Conservation (phyloP, 2,113 vertebrate species). For the Halcyon senegalensis region DNA sequence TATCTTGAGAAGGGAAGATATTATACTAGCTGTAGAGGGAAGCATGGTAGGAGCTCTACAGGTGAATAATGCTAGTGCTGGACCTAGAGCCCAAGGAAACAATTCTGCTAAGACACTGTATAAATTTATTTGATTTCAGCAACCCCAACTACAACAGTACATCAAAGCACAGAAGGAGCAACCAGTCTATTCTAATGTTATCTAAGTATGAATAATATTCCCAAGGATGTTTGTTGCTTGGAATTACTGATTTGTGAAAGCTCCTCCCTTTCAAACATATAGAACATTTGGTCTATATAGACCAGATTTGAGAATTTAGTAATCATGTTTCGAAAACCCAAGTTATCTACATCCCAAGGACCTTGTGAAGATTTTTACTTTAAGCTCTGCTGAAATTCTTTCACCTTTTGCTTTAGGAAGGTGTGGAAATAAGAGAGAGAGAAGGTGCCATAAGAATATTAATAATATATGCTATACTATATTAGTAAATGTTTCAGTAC, state of each 20-base stretch:
- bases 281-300: neutral
- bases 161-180: neutral
- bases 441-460: neutral
- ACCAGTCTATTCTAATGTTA: neutral
- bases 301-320: neutral
- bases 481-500: neutral
- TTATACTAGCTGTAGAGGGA: fast-evolving
- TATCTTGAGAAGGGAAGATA: neutral
- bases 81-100: neutral
- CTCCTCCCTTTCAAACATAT: neutral
- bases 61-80: neutral
- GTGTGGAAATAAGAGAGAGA: neutral
- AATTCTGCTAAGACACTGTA: neutral
- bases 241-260: neutral
- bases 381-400: neutral
- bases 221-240: neutral
- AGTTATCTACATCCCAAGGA: neutral
- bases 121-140: neutral
- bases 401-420: neutral
- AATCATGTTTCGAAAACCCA: neutral
- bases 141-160: neutral
- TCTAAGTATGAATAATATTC: neutral
- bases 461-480: neutral
- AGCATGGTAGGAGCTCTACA: neutral
- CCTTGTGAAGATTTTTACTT: neutral